Conservation (phyloP, 2,888 invertebrate genomes). For the Caradrina kadenii region DNA sequence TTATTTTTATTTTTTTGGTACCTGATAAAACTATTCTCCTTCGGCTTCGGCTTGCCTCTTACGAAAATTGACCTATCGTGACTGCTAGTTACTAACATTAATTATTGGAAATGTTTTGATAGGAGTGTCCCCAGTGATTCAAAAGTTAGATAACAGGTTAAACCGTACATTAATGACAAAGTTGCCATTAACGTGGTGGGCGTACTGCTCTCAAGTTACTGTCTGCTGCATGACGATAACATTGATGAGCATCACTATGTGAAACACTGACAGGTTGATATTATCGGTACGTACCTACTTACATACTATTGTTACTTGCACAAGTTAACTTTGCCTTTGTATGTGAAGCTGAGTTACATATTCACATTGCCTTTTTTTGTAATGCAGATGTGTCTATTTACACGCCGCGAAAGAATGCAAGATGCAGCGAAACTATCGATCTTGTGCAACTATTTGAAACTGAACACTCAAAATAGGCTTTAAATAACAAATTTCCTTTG, state of each 20-base stretch:
- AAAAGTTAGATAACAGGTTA: slow-evolving; percentile 30
- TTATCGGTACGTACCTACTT: not conserved
- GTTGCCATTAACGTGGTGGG: slow-evolving; percentile 47
- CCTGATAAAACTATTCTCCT: no score
- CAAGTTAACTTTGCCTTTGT: not conserved
- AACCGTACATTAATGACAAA: slow-evolving; percentile 34
- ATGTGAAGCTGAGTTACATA: no score
- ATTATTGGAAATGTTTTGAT: slow-evolving; percentile 22
- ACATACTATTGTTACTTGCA: not conserved
- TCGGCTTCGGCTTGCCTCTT: no score
- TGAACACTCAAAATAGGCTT: not conserved
- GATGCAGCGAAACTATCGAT: not conserved
- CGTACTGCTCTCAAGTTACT: slow-evolving; percentile 57
- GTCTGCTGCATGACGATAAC: slow-evolving; percentile 51
- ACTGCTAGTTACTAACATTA: slow-evolving; percentile 4
- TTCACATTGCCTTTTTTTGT: no score
- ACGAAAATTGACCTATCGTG: no score
- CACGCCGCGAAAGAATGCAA: no score
- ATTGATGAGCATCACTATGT: slow-evolving; percentile 15
- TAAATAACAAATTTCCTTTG: slow-evolving; percentile 1
- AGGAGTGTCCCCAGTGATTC: slow-evolving; percentile 35
- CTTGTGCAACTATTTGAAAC: slow-evolving; percentile 3
- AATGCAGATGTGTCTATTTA: no score
- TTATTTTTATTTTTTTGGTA: no score
- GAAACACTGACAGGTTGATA: not conserved